These are phyloP conservation scores for Muscidifurax raptorellus DNA, from an alignment of 1,140 invertebrate genomes.

Conservation along the genomic window DNA sequence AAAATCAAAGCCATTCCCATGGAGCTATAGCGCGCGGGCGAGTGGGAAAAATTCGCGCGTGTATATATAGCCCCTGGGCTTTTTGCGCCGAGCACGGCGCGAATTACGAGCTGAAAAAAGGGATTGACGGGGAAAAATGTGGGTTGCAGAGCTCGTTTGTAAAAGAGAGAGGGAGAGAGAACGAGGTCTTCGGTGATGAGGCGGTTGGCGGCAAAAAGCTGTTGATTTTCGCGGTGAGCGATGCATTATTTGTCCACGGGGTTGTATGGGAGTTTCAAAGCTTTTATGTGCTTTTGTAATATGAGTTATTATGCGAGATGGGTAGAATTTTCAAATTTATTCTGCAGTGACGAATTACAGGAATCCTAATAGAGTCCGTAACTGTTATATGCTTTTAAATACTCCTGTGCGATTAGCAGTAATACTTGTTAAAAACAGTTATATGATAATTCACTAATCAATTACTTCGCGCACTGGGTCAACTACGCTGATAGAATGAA, in stretches of 20 bases:
- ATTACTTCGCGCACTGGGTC: background rate
- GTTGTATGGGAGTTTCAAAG: background rate
- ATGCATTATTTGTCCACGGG: constrained; percentile 1
- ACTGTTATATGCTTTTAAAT: too few relatives aligned
- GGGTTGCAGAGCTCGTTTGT: background rate
- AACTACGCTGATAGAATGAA: too few relatives aligned
- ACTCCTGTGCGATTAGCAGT: too few relatives aligned
- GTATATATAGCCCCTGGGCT: background rate
- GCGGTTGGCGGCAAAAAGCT: background rate
- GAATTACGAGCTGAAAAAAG: background rate
- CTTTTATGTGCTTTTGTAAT: background rate
- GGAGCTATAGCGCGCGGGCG: too few relatives aligned
- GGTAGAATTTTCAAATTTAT: too few relatives aligned
- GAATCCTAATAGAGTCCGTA: too few relatives aligned
- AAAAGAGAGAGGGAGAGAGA: background rate
- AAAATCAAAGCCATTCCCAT: background rate
- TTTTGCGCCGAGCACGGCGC: background rate
- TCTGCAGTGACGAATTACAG: too few relatives aligned
- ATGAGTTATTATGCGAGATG: too few relatives aligned
- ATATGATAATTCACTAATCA: background rate
- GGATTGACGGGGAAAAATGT: background rate
- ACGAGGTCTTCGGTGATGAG: background rate
- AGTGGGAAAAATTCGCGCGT: background rate
- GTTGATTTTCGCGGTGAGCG: constrained; percentile 8
- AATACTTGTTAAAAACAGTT: background rate